These are phyloP conservation scores for Uromys caudimaculatus DNA, from an alignment of 2,797 vertebrate species.

Conservation along the genomic window DNA sequence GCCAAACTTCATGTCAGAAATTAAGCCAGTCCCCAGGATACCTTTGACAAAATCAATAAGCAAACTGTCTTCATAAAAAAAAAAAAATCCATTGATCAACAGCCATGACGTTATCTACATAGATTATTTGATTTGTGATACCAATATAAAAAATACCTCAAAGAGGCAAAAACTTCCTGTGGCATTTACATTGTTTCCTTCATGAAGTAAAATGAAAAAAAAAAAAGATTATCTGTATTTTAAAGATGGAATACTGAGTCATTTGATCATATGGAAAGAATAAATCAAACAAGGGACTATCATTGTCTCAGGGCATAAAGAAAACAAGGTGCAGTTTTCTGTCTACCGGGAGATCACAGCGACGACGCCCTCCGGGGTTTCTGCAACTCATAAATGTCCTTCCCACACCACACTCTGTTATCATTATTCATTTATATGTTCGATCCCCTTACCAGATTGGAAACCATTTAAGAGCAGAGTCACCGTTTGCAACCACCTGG, in stretches of 20 bases:
- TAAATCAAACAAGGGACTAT: not conserved
- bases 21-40: not conserved
- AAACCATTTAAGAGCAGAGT: not conserved
- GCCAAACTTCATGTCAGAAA: not conserved
- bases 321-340: not conserved
- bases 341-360: not conserved
- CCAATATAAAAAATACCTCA: not conserved
- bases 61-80: not conserved
- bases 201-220: not conserved
- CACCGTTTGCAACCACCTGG: not conserved
- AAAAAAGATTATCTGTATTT: not conserved
- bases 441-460: not conserved
- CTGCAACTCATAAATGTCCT: not conserved
- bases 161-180: not conserved
- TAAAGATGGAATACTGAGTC: not conserved
- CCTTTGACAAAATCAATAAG: constrained; percentile 1
- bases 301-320: not conserved
- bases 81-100: not conserved
- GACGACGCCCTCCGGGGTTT: not conserved
- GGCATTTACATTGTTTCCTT: constrained; percentile 30
- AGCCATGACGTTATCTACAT: not conserved
- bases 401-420: not conserved
- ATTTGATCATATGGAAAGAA: constrained; percentile 19
- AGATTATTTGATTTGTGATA: not conserved
- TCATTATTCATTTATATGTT: not conserved